phyloP scores from a whole-genome alignment of 2,113 vertebrate genomes.

The Myrmecobius fasciatus region DNA sequence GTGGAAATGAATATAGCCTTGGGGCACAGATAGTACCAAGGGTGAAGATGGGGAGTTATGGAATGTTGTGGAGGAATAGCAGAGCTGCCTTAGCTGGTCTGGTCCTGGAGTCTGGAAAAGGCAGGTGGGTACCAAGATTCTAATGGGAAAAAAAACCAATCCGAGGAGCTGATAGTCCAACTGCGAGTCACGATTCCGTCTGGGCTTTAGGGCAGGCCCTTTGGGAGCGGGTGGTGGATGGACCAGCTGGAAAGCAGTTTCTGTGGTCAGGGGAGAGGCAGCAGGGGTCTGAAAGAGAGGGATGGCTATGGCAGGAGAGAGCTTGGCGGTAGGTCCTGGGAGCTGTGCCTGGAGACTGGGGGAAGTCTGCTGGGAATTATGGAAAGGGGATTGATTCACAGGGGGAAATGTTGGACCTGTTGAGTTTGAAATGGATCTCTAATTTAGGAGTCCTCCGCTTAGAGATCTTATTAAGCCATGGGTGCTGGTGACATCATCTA shows the following conservation, averaged over 20 bases:
- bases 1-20: neutral
- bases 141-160: neutral
- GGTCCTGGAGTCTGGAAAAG: neutral
- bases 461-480: neutral
- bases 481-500: neutral
- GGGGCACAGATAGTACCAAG: neutral
- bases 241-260: neutral
- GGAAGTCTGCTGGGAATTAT: neutral
- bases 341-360: neutral
- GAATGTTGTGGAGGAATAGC: neutral
- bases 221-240: neutral
- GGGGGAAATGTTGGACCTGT: neutral
- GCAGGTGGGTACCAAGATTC: neutral
- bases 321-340: too few species aligned
- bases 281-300: neutral
- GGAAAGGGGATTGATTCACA: neutral
- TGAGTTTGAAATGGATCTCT: neutral
- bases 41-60: neutral
- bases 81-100: neutral
- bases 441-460: neutral
- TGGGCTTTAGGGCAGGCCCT: neutral
- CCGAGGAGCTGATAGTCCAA: neutral
- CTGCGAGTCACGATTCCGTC: neutral
- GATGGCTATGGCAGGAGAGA: neutral
- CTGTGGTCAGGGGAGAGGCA: neutral